Evolutionary conservation across 2,888 invertebrate genomes (phyloP).

Genomic region (Hipparchia sbordonii): DNA sequence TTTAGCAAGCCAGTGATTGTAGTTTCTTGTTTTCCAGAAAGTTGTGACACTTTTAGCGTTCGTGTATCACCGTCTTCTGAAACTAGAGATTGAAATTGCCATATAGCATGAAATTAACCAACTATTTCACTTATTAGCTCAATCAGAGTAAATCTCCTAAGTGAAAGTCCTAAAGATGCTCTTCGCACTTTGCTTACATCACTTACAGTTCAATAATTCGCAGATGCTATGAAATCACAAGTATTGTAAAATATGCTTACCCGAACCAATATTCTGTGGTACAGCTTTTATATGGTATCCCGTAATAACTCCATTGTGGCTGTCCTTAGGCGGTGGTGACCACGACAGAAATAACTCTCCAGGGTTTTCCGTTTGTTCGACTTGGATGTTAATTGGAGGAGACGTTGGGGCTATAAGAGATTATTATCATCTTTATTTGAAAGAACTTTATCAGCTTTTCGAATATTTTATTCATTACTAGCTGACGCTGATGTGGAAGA

Average conservation of each 20-base stretch:
- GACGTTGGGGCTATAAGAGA: slow-evolving; percentile 66
- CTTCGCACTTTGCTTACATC: too few species aligned
- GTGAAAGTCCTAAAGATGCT: not conserved
- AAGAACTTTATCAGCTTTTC: not conserved
- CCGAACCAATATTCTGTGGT: slow-evolving; percentile 63
- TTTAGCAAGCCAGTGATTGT: slow-evolving; percentile 79
- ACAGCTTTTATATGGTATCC: slow-evolving; percentile 74
- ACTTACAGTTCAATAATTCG: too few species aligned
- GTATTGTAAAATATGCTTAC: slow-evolving; percentile 44
- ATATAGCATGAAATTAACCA: not conserved
- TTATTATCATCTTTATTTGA: not conserved
- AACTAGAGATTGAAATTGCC: slow-evolving; percentile 42
- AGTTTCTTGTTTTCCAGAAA: slow-evolving; percentile 69
- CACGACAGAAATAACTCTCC: slow-evolving; percentile 71
- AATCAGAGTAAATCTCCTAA: not conserved
- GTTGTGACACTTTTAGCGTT: slow-evolving; percentile 64
- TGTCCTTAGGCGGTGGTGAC: slow-evolving; percentile 69
- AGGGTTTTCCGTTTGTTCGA: slow-evolving; percentile 68
- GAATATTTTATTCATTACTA: not conserved
- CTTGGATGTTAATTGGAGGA: slow-evolving; percentile 67
- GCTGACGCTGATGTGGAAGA: too few species aligned
- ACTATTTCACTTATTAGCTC: not conserved
- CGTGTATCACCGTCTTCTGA: slow-evolving; percentile 67
- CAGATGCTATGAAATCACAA: too few species aligned
- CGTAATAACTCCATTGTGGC: slow-evolving; percentile 68